Percentiles rank a stretch among this genome's conserved stretches.
Evolutionary conservation across 2,888 invertebrate species (phyloP).

Genomic region (Steromphala cineraria): DNA sequence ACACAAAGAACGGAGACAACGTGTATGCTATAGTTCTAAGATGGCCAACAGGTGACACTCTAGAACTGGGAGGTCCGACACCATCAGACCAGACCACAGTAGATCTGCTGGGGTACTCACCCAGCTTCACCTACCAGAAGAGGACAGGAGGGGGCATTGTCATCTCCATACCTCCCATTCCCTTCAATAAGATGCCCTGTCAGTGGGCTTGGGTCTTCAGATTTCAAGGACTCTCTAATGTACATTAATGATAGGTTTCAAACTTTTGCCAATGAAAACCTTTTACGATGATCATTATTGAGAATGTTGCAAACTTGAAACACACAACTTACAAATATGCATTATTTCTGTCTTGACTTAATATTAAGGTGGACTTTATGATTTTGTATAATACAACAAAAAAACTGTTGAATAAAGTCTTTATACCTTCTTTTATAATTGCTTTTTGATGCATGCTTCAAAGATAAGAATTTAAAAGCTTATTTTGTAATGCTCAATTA

Average conservation of each 20-base stretch:
- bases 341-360: no score
- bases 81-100: slow-evolving; percentile 70
- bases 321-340: no score
- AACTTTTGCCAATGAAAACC: no score
- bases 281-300: no score
- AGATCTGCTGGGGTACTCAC: slow-evolving; percentile 77
- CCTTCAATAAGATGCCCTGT: slow-evolving; percentile 41
- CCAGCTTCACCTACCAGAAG: slow-evolving; percentile 29
- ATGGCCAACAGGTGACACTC: slow-evolving; percentile 81
- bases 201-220: slow-evolving; percentile 55
- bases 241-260: neutral
- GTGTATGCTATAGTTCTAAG: slow-evolving; percentile 83
- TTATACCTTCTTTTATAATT: no score
- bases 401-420: no score
- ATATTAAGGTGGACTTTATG: no score
- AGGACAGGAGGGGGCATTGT: slow-evolving; percentile 39
- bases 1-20: slow-evolving; percentile 55
- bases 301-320: no score
- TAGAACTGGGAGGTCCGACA: slow-evolving; percentile 77
- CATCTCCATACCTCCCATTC: slow-evolving; percentile 46
- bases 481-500: no score
- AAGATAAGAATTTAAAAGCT: no score
- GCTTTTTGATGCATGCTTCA: no score
- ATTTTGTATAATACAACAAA: no score
- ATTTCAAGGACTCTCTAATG: slow-evolving; percentile 24